phyloP scores from a whole-genome alignment of 2,797 vertebrate species.

The Tamandua tetradactyla region DNA sequence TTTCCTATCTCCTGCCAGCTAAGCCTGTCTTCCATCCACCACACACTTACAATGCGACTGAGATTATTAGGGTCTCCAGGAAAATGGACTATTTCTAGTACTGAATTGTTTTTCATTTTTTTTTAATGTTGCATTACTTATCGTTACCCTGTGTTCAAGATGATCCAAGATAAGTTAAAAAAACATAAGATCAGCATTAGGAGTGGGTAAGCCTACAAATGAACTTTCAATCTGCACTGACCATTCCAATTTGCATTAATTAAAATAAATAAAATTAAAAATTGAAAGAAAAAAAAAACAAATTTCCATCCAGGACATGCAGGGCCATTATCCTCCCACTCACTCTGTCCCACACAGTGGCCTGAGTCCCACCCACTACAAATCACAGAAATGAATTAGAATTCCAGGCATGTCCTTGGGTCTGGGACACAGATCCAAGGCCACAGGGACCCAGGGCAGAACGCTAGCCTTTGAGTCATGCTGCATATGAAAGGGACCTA shows the following conservation, averaged over 20 bases:
- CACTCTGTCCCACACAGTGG: too few relatives aligned
- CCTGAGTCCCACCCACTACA: too few relatives aligned
- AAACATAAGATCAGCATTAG: neutral
- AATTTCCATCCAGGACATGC: too few relatives aligned
- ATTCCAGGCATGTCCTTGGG: too few relatives aligned
- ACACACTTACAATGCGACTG: constrained; percentile 57
- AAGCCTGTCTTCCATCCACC: constrained; percentile 46
- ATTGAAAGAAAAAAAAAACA: too few relatives aligned
- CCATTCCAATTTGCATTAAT: neutral
- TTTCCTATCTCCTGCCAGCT: constrained; percentile 52
- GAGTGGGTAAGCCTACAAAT: neutral
- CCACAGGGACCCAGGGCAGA: too few relatives aligned
- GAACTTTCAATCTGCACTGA: neutral
- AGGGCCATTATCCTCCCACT: too few relatives aligned
- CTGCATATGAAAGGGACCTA: too few relatives aligned
- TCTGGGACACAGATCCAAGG: too few relatives aligned
- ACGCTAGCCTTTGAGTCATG: too few relatives aligned
- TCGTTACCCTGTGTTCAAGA: constrained; percentile 49
- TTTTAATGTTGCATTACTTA: constrained; percentile 64
- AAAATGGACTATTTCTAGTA: constrained; percentile 77
- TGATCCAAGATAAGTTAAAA: neutral
- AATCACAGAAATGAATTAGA: too few relatives aligned
- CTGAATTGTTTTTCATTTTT: constrained; percentile 39
- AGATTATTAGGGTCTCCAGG: constrained; percentile 64
- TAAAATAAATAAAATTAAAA: neutral